phyloP scores from a whole-genome alignment of 2,888 invertebrate species.

The Chymomyza amoena region DNA sequence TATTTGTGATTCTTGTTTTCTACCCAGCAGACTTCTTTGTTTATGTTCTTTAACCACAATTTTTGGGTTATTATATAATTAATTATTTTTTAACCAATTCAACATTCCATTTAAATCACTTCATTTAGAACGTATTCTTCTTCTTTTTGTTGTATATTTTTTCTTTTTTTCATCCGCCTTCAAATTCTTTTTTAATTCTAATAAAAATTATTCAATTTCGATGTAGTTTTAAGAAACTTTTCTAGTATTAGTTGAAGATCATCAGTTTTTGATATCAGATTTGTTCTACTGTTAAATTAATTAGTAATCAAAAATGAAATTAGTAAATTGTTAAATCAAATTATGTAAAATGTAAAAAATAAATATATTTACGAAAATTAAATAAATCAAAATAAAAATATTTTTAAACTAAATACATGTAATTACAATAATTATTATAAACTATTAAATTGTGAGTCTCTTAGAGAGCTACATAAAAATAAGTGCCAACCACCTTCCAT shows the following conservation, averaged over 20 bases:
- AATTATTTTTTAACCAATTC: too few relatives aligned
- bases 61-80: too few relatives aligned
- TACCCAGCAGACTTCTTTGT: neutral
- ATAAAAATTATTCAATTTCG: conserved; percentile 67
- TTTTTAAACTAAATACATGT: neutral
- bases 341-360: neutral
- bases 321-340: neutral
- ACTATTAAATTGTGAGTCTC: too few relatives aligned
- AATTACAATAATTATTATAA: neutral
- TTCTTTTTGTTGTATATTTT: conserved; percentile 16
- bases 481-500: too few relatives aligned
- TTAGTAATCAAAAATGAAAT: neutral
- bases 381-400: neutral
- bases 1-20: conserved; percentile 15
- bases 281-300: conserved; percentile 43
- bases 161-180: conserved; percentile 2
- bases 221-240: conserved; percentile 62
- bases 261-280: conserved; percentile 38
- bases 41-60: too few relatives aligned
- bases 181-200: conserved; percentile 25
- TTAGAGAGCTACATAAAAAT: too few relatives aligned
- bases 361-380: neutral
- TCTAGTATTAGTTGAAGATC: conserved; percentile 59
- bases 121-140: conserved; percentile 5
- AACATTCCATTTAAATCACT: neutral